Base-by-base conservation (phyloP, 2,888 invertebrate genomes). In the Chrysotoxum bicinctum region DNA sequence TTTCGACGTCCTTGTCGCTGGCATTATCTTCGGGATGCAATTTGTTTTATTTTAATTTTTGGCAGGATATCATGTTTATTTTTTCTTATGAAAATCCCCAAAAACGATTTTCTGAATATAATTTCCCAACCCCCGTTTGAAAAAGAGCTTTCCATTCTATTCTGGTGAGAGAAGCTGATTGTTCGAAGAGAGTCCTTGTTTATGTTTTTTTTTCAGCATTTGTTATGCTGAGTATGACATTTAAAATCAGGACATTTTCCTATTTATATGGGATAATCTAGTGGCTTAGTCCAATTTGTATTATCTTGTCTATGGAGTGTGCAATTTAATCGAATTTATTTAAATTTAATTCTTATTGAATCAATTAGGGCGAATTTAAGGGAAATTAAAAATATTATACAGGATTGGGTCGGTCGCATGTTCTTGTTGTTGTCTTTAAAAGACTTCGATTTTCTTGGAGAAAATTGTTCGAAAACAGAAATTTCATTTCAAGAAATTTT, bases 251-350 rank as follows among this genome's bases (percentile, higher is more conserved):
- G 68, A 76, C 68, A 23, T 76, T 40, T 48, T 7, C 2, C 6
- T 7, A 14, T 50, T 19, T 5, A 0, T 45, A 0, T n/a, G 16
- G 9, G 10, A 32, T 58, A 32, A 21, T 16, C 12, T 32, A 32
- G 19, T 56, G 16, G 16, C 32, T 30, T 56, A 12, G 7, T 52
- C 8, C 50, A 37, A 60, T 68, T 35, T 68, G 21, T 48, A n/a
- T n/a, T n/a, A n/a, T 19, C 32, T 23, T 9, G 0, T 26, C 8
- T 6, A 19, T n/a, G 1, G 8, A n/a, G 0, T 35, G 40, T 45
- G 69, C 80, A 69, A 62, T 80, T 80, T 69, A 68, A 69, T 69
- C 6, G 45, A 80, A 45, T 68, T 52, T 52, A 74, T 73, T 79
- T 26, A 73, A 79, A 74, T 73, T 43, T 40, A 1, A 2, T 30